These are phyloP conservation scores for Triops cancriformis DNA, from an alignment of 1,140 invertebrate species.

Conservation along the genomic window DNA sequence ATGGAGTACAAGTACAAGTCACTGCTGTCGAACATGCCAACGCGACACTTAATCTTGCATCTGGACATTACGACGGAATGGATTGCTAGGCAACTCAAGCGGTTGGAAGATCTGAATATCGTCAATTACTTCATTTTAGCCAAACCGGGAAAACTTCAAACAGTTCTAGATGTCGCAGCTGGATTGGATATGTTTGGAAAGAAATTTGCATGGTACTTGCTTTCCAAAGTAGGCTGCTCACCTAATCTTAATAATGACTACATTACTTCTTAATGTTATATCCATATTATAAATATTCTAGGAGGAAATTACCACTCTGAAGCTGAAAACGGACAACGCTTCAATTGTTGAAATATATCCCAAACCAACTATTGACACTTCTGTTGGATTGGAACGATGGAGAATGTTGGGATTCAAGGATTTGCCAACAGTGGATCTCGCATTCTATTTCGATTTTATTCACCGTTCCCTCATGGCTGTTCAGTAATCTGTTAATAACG, in stretches of 20 bases:
- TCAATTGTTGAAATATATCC: slow-evolving; percentile 23
- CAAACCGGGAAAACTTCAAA: slow-evolving; percentile 55
- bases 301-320: slow-evolving; percentile 53
- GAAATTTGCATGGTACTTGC: slow-evolving; percentile 54
- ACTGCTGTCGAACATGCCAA: slow-evolving; percentile 73
- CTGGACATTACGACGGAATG: slow-evolving; percentile 46
- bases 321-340: slow-evolving; percentile 29
- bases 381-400: slow-evolving; percentile 46
- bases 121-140: slow-evolving; percentile 80
- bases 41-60: slow-evolving; percentile 62
- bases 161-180: slow-evolving; percentile 51
- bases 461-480: slow-evolving; percentile 61
- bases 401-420: slow-evolving; percentile 58
- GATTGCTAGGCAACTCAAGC: slow-evolving; percentile 50
- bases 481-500: slow-evolving; percentile 47
- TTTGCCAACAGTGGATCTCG: slow-evolving; percentile 59
- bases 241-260: no score
- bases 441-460: slow-evolving; percentile 78
- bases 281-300: no score
- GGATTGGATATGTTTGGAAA: slow-evolving; percentile 41
- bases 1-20: slow-evolving; percentile 91
- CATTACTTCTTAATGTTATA: no score
- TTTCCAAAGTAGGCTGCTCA: slow-evolving; percentile 44
- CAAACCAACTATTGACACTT: slow-evolving; percentile 28
- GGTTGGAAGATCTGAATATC: slow-evolving; percentile 67